phyloP scores from a whole-genome alignment of 2,113 vertebrate genomes.

The Micronycteris hirsuta region DNA sequence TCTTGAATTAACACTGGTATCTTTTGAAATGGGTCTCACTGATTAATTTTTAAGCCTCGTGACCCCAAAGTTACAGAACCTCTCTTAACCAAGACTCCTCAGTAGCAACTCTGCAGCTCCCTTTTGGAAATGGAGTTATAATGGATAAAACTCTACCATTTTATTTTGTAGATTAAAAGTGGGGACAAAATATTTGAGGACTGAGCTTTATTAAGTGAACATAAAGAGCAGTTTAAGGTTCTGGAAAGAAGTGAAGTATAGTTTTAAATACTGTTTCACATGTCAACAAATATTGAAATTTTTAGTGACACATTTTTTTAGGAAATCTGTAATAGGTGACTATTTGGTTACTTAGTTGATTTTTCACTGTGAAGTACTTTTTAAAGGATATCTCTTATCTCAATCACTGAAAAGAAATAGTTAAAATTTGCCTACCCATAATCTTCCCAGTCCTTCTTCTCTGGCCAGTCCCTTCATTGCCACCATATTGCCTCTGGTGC shows the following conservation, averaged over 20 bases:
- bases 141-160: background rate
- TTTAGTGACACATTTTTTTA: background rate
- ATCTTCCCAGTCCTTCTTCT: background rate
- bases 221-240: background rate
- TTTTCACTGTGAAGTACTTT: background rate
- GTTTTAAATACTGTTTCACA: background rate
- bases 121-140: background rate
- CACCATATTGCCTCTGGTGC: background rate
- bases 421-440: background rate
- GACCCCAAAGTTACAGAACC: background rate
- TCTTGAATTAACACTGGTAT: background rate
- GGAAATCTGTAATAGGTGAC: background rate
- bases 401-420: background rate
- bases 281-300: background rate
- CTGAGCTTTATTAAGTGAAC: background rate
- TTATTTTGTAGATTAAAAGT: slow-evolving; percentile 1
- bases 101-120: background rate
- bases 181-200: background rate
- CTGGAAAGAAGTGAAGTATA: background rate
- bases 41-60: background rate
- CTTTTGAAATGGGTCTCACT: background rate
- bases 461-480: background rate
- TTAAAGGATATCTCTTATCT: background rate
- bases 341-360: background rate
- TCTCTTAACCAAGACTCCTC: background rate